phyloP scores from a whole-genome alignment of 2,113 vertebrate genomes.

The Sinocyclocheilus maitianheensis region DNA sequence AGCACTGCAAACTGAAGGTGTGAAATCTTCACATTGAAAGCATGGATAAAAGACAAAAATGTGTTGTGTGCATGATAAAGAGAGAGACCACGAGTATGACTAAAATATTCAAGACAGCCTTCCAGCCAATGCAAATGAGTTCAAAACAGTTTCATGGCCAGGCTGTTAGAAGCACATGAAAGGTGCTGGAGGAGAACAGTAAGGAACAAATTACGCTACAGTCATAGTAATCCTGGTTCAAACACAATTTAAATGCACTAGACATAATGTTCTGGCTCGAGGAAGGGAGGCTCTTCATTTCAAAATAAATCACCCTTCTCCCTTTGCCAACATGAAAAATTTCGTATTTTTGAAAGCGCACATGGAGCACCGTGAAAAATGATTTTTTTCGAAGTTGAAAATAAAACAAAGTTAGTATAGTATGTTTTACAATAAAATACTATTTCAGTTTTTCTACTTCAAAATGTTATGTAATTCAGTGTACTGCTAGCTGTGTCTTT shows the following conservation, averaged over 20 bases:
- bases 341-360: not conserved
- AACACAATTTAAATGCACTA: slow-evolving; percentile 30
- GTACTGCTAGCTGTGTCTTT: too few relatives aligned
- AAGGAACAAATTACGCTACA: slow-evolving; percentile 6
- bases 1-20: not conserved
- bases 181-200: slow-evolving; percentile 43
- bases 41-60: slow-evolving; percentile 58
- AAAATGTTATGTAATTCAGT: too few relatives aligned
- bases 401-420: too few relatives aligned
- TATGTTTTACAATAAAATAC: too few relatives aligned
- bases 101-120: slow-evolving; percentile 64
- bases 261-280: not conserved
- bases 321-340: not conserved
- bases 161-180: slow-evolving; percentile 56
- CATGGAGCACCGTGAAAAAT: not conserved
- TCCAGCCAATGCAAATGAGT: slow-evolving; percentile 62
- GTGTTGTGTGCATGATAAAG: slow-evolving; percentile 60
- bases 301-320: not conserved
- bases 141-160: slow-evolving; percentile 36
- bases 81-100: slow-evolving; percentile 59
- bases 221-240: slow-evolving; percentile 44
- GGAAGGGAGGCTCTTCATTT: not conserved
- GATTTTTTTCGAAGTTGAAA: too few relatives aligned
- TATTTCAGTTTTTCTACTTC: too few relatives aligned
- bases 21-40: slow-evolving; percentile 10